A percentile compares a stretch with the other conserved stretches of the same genome.
These are phyloP conservation scores for Zaprionus camerounensis DNA, from an alignment of 1,140 invertebrate species.

Conservation along the genomic window DNA sequence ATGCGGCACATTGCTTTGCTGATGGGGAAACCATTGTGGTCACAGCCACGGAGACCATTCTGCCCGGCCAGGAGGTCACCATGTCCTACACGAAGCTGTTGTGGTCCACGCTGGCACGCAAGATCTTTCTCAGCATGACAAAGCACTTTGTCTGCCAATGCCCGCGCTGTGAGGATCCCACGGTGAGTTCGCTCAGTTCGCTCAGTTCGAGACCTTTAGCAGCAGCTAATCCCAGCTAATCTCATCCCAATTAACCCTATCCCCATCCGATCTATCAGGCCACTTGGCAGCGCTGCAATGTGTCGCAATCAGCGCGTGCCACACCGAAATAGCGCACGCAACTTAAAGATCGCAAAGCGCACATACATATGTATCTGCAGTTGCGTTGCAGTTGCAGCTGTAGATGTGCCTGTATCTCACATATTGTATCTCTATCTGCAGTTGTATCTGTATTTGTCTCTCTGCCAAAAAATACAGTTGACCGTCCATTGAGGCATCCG, in stretches of 20 bases:
- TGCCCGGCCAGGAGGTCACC: conserved; percentile 88
- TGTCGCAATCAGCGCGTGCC: conserved; percentile 43
- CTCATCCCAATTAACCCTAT: conserved; percentile 5
- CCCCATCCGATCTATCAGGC: background rate
- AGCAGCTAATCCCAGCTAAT: background rate
- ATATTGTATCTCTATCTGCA: conserved; percentile 2
- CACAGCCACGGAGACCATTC: conserved; percentile 87
- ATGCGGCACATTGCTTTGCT: conserved; percentile 89
- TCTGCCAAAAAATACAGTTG: background rate
- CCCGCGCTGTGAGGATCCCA: conserved; percentile 88
- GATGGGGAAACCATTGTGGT: conserved; percentile 87
- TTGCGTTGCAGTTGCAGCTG: background rate
- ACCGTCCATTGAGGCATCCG: background rate
- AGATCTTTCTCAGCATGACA: conserved; percentile 88
- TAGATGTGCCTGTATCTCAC: background rate
- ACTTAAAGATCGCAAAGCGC: background rate
- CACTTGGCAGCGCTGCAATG: conserved; percentile 3
- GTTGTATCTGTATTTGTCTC: background rate
- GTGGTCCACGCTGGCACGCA: conserved; percentile 89
- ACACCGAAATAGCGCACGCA: conserved; percentile 51
- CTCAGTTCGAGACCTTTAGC: no score
- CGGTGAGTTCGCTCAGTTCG: conserved; percentile 83
- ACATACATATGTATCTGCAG: background rate
- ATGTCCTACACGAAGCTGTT: conserved; percentile 90
- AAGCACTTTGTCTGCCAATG: conserved; percentile 92